phyloP scores from a whole-genome alignment of 2,797 vertebrate genomes.

The Echeneis naucrates region DNA sequence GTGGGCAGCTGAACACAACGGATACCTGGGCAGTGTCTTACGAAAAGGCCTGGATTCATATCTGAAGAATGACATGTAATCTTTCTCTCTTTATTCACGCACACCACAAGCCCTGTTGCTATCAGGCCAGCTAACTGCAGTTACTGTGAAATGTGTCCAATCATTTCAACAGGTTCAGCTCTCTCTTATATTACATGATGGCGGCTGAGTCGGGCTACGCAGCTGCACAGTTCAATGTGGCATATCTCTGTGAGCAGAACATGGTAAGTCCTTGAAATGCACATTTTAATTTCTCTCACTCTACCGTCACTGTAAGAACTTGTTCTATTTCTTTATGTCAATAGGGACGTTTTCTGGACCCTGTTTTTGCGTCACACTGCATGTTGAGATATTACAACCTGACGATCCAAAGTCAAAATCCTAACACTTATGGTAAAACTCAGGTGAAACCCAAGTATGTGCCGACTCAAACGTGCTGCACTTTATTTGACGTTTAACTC shows the following conservation, averaged over 20 bases:
- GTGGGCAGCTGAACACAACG: conserved; percentile 87
- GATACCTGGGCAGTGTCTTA: conserved; percentile 83
- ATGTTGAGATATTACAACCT: conserved; percentile 86
- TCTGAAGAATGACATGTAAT: conserved; percentile 81
- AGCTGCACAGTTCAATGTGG: conserved; percentile 85
- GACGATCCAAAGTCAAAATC: conserved; percentile 76
- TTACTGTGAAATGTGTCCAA: not conserved
- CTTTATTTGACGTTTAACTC: not conserved
- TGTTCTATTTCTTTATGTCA: not conserved
- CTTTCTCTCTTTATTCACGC: conserved; percentile 14
- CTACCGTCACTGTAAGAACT: not conserved
- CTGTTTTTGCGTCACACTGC: conserved; percentile 71
- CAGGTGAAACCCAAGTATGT: not conserved
- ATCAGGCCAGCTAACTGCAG: not conserved
- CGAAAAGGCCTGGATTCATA: conserved; percentile 83
- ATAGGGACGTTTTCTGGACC: conserved; percentile 76
- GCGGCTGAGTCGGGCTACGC: conserved; percentile 85
- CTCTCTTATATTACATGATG: conserved; percentile 83
- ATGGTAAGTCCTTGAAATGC: conserved; percentile 71
- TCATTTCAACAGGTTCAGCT: conserved; percentile 76
- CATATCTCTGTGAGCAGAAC: conserved; percentile 84
- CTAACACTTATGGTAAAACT: conserved; percentile 79
- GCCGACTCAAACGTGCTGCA: not conserved
- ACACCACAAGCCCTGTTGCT: not conserved
- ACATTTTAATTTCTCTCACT: not conserved